phyloP scores from a whole-genome alignment of 2,113 vertebrate genomes.

The Trinectes maculatus region DNA sequence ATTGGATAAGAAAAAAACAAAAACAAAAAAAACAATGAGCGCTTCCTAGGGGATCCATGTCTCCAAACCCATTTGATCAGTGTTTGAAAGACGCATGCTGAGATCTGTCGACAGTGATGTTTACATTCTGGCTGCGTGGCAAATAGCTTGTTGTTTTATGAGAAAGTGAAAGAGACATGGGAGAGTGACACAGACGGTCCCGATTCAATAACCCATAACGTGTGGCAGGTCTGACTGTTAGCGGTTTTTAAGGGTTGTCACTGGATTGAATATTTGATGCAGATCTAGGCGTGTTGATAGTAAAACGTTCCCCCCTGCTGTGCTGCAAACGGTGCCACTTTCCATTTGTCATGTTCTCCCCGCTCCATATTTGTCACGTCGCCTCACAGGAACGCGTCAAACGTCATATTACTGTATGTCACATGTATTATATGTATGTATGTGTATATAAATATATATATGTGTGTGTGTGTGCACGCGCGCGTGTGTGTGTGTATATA shows the following conservation, averaged over 20 bases:
- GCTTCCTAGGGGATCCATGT: constrained; percentile 60
- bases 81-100: constrained; percentile 65
- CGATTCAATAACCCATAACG: constrained; percentile 58
- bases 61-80: constrained; percentile 67
- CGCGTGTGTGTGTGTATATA: too few relatives aligned
- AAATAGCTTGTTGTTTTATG: constrained; percentile 72
- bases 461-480: too few relatives aligned
- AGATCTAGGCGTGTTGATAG: background rate
- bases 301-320: constrained; percentile 30
- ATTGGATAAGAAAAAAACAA: constrained; percentile 61
- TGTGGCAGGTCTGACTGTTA: constrained; percentile 28
- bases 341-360: background rate
- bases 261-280: constrained; percentile 29
- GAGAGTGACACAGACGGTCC: constrained; percentile 44
- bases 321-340: background rate
- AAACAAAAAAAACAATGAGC: constrained; percentile 45
- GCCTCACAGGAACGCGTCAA: background rate
- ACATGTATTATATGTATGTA: too few relatives aligned
- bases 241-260: constrained; percentile 38
- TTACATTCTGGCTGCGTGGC: constrained; percentile 63
- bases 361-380: background rate
- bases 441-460: too few relatives aligned
- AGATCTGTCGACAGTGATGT: constrained; percentile 64
- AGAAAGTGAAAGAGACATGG: constrained; percentile 57
- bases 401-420: background rate